A percentile compares a stretch with the other conserved stretches of the same genome.
phyloP scores from a whole-genome alignment of 2,797 vertebrate genomes.

The Basileuterus tristriatus region DNA sequence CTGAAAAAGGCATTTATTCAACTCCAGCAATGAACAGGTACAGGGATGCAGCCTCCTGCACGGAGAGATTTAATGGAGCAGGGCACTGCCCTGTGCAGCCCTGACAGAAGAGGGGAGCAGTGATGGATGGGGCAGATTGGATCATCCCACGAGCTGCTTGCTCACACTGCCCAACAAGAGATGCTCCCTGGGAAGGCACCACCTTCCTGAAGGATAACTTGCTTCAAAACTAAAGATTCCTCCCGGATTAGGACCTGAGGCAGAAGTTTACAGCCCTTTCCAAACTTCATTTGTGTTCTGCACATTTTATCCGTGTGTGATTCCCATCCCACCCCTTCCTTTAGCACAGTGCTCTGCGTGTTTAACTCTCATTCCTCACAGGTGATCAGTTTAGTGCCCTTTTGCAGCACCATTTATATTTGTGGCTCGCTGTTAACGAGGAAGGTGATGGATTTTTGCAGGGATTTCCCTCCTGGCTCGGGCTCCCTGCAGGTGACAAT shows the following conservation, averaged over 20 bases:
- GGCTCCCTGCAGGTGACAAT: not conserved
- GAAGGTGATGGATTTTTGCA: not conserved
- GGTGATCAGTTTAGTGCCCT: not conserved
- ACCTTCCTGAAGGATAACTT: not conserved
- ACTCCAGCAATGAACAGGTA: not conserved
- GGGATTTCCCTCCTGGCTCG: not conserved
- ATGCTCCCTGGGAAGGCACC: not conserved
- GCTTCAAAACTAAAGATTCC: not conserved
- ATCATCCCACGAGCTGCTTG: not conserved
- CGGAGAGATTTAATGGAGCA: not conserved
- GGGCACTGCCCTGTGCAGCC: not conserved
- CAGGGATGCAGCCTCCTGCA: not conserved
- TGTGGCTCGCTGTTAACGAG: rapidly evolving
- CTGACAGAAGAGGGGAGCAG: not conserved
- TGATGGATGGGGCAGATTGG: not conserved
- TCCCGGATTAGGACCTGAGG: not conserved
- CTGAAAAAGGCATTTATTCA: not conserved
- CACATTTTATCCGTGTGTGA: rapidly evolving
- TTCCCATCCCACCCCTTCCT: rapidly evolving
- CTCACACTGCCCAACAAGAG: not conserved
- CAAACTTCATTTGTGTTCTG: not conserved
- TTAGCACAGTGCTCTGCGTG: rapidly evolving
- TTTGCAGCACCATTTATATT: not conserved
- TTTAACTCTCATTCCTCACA: not conserved
- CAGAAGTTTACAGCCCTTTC: not conserved